phyloP scores from a whole-genome alignment of 2,797 vertebrate genomes.

The Discoglossus pictus region DNA sequence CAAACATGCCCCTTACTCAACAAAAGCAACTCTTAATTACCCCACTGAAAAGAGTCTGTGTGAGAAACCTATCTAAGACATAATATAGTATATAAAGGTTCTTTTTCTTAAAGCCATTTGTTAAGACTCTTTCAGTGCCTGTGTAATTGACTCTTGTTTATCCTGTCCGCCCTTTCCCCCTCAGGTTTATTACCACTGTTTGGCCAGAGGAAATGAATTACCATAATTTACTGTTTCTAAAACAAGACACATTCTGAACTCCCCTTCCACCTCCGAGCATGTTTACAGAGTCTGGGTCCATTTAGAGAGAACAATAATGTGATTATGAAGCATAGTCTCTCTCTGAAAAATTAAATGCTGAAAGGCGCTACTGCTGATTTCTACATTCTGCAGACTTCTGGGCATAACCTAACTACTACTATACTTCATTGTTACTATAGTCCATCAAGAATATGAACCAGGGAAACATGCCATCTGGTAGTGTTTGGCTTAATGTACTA shows the following conservation, averaged over 20 bases:
- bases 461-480: too few species aligned
- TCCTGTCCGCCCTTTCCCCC: constrained; percentile 65
- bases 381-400: constrained; percentile 23
- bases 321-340: constrained; percentile 75
- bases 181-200: constrained; percentile 73
- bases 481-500: too few species aligned
- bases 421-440: too few species aligned
- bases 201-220: constrained; percentile 83
- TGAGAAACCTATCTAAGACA: constrained; percentile 9
- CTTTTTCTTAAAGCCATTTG: constrained; percentile 54
- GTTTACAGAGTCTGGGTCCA: constrained; percentile 78
- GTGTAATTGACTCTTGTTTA: constrained; percentile 64
- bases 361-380: constrained; percentile 65
- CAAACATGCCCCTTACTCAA: constrained; percentile 19
- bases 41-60: not conserved
- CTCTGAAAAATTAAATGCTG: constrained; percentile 69
- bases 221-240: constrained; percentile 82
- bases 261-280: constrained; percentile 63
- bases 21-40: constrained; percentile 26
- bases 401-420: too few species aligned
- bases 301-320: constrained; percentile 83
- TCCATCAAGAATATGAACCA: too few species aligned
- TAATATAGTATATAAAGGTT: not conserved
- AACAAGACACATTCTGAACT: constrained; percentile 75
- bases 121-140: constrained; percentile 53